Percentiles rank a stretch among this genome's conserved stretches.
Conservation (phyloP, 2,888 invertebrate genomes). For the Balanococcus diminutus region DNA sequence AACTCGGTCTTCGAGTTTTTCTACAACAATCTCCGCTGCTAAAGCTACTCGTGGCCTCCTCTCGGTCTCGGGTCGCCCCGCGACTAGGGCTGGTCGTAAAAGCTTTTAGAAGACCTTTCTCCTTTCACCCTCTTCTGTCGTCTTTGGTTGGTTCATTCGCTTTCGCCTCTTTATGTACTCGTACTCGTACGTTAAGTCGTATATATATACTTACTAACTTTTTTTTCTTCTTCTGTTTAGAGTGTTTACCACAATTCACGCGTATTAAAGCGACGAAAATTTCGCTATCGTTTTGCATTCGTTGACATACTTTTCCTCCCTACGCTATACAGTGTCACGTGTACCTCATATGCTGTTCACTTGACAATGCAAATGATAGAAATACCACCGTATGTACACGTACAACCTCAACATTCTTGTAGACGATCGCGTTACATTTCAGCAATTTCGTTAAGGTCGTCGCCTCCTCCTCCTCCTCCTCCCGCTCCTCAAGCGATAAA, state of each 20-base stretch:
- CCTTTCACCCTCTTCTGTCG: neutral
- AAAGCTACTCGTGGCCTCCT: neutral
- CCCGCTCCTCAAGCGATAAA: no score
- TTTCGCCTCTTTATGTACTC: neutral
- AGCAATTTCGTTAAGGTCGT: neutral
- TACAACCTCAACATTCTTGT: neutral
- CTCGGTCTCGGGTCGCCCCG: neutral
- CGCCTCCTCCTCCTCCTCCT: neutral
- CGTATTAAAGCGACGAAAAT: neutral
- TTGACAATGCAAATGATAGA: no score
- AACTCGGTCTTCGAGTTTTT: slow-evolving; percentile 11
- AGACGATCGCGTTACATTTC: neutral
- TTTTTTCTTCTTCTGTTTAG: no score
- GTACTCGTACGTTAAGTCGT: no score
- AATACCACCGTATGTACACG: no score
- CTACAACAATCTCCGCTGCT: neutral
- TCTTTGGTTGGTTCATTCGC: no score
- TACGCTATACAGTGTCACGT: no score
- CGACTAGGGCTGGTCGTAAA: neutral
- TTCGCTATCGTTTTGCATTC: neutral
- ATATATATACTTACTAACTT: neutral
- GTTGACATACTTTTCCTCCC: neutral
- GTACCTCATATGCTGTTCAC: no score
- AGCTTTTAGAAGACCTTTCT: neutral
- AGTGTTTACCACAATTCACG: no score